Percentiles rank a stretch among this genome's conserved stretches.
phyloP scores from a whole-genome alignment of 2,113 vertebrate species.

The Sebastes schlegelii region DNA sequence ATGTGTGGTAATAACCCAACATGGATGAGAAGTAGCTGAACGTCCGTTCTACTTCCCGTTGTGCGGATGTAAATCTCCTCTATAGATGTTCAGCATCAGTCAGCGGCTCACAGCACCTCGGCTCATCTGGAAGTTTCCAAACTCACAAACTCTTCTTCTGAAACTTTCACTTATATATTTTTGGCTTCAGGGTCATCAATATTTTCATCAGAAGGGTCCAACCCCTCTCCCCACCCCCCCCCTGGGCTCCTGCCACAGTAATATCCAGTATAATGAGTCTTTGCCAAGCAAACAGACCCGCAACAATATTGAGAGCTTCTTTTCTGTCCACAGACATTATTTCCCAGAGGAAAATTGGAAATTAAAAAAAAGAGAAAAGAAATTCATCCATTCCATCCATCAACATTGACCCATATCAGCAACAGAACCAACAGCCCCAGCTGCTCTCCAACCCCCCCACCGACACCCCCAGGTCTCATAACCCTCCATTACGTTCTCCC shows the following conservation, averaged over 20 bases:
- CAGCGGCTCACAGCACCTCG: no score
- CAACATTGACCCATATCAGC: slow-evolving; percentile 62
- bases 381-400: slow-evolving; percentile 66
- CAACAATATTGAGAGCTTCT: slow-evolving; percentile 74
- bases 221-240: background rate
- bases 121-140: background rate
- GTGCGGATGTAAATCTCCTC: no score
- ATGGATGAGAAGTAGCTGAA: no score
- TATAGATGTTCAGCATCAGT: no score
- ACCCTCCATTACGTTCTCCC: slow-evolving; percentile 33
- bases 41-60: no score
- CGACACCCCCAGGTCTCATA: slow-evolving; percentile 10
- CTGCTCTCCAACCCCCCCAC: background rate
- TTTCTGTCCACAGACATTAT: slow-evolving; percentile 69
- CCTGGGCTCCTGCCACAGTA: slow-evolving; percentile 57
- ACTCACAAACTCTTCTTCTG: slow-evolving; percentile 3
- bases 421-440: background rate
- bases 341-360: slow-evolving; percentile 73
- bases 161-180: slow-evolving; percentile 29
- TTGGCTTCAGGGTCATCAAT: slow-evolving; percentile 73
- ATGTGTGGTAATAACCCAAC: no score
- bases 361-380: slow-evolving; percentile 65
- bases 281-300: slow-evolving; percentile 71
- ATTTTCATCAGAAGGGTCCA: slow-evolving; percentile 46
- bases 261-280: slow-evolving; percentile 76